Conservation (phyloP, 2,888 invertebrate species). For the Oxystoma pomonae region DNA sequence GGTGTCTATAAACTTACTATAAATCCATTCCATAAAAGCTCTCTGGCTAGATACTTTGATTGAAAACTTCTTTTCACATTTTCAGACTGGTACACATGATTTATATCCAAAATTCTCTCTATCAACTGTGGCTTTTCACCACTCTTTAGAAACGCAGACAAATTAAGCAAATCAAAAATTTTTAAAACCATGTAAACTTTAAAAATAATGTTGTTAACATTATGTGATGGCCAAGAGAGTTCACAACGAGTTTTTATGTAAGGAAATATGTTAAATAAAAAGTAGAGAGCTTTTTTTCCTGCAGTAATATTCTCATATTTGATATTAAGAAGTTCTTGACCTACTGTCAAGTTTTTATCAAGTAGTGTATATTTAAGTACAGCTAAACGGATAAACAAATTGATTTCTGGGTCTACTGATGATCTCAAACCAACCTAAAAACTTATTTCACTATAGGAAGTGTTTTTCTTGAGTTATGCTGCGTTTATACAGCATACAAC, state of each 20-base stretch:
- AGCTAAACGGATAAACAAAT: conserved; percentile 61
- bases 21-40: conserved; percentile 89
- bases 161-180: conserved; percentile 60
- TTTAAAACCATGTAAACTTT: conserved; percentile 58
- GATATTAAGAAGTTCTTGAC: conserved; percentile 76
- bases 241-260: conserved; percentile 59
- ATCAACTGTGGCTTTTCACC: conserved; percentile 63
- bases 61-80: conserved; percentile 54
- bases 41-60: conserved; percentile 83
- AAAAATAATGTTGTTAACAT: conserved; percentile 33
- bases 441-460: no score
- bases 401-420: conserved; percentile 65
- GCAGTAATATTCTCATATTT: conserved; percentile 63
- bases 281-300: conserved; percentile 58
- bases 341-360: conserved; percentile 68
- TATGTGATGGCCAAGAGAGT: conserved; percentile 32
- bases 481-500: no score
- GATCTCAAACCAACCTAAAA: conserved; percentile 59
- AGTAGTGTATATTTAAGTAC: conserved; percentile 70
- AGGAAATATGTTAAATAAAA: conserved; percentile 56
- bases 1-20: conserved; percentile 73
- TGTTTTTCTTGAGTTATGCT: no score
- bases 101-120: conserved; percentile 66
- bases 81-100: conserved; percentile 56
- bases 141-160: conserved; percentile 68